A percentile compares a stretch with the other conserved stretches of the same genome.
Conservation (phyloP, 30 jellyfish, hydroid and myxozoan species). For the Turritopsis rubra region DNA sequence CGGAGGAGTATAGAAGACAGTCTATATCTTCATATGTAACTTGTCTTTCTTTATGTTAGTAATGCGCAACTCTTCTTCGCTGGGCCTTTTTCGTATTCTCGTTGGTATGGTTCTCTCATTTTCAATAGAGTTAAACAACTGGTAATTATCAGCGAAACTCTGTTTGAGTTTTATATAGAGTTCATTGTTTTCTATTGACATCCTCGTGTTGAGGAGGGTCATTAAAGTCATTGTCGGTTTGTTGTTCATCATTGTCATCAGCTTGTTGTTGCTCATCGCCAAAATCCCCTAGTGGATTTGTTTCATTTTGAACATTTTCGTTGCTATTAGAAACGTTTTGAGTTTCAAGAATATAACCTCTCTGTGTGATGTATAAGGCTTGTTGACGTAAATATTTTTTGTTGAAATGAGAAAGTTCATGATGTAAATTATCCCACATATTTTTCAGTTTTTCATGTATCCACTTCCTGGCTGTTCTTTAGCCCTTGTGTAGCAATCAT, state of each 20-base stretch:
- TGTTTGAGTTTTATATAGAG: too few species aligned
- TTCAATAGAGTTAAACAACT: conserved; percentile 10
- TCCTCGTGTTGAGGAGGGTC: not conserved
- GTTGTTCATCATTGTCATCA: not conserved
- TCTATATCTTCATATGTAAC: conserved; percentile 2
- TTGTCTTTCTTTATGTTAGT: not conserved
- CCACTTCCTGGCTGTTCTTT: conserved; percentile 9
- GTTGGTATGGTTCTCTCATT: not conserved
- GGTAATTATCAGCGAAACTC: too few species aligned
- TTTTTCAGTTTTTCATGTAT: not conserved
- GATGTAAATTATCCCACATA: conserved; percentile 8
- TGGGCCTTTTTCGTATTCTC: not conserved
- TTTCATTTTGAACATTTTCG: not conserved
- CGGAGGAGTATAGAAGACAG: not conserved
- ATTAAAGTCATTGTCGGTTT: not conserved
- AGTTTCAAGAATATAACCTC: conserved; percentile 14
- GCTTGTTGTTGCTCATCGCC: not conserved
- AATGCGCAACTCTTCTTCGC: not conserved
- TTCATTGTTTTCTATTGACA: not conserved
- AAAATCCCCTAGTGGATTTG: not conserved
- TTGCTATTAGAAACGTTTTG: conserved; percentile 3
- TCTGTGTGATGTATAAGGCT: conserved; percentile 19
- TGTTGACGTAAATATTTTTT: not conserved
- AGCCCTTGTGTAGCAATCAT: not conserved
- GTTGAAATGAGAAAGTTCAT: not conserved